Percentiles rank a stretch among this genome's conserved stretches.
phyloP scores from a whole-genome alignment of 2,797 vertebrate genomes.

The Carduelis carduelis region DNA sequence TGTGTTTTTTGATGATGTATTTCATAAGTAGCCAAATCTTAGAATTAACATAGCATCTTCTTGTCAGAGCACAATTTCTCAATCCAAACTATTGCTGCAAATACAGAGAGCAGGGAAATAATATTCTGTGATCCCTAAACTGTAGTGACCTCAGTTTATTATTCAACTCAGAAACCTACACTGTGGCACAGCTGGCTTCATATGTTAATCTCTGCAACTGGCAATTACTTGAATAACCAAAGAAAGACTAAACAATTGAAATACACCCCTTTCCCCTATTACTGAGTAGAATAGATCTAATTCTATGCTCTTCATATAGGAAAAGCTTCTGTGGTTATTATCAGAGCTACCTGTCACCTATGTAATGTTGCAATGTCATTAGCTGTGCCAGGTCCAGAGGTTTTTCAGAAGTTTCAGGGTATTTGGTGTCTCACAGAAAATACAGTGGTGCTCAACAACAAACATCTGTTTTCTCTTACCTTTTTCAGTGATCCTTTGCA shows the following conservation, averaged over 20 bases:
- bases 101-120: background rate
- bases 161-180: background rate
- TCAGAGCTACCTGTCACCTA: background rate
- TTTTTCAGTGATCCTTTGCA: background rate
- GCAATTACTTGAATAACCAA: background rate
- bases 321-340: background rate
- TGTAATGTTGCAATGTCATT: background rate
- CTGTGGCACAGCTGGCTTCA: background rate
- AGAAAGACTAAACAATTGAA: background rate
- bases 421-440: background rate
- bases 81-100: background rate
- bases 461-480: background rate
- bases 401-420: background rate
- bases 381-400: background rate
- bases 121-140: background rate
- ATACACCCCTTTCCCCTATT: accelerated
- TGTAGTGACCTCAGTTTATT: accelerated
- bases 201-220: background rate
- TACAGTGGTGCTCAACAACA: background rate
- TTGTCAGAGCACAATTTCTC: background rate
- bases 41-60: background rate
- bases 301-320: background rate
- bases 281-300: background rate
- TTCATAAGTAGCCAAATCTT: background rate
- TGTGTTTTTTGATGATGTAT: background rate